phyloP scores from a whole-genome alignment of 2,797 vertebrate genomes.

The Coilia nasus region DNA sequence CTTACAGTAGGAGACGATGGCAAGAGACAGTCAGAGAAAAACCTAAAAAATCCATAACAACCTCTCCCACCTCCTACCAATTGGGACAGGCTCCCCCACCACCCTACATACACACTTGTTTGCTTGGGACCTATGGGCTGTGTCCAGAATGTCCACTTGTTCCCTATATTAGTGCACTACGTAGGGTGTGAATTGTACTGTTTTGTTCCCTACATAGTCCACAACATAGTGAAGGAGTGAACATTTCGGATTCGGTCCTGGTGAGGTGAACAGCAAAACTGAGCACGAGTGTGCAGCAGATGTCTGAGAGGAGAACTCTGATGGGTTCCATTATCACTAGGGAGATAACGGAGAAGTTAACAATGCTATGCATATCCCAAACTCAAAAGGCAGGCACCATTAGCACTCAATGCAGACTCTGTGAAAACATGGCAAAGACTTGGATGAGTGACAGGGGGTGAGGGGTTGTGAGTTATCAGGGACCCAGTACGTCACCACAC shows the following conservation, averaged over 20 bases:
- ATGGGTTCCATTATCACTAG: background rate
- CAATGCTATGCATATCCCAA: background rate
- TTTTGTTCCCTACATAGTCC: too few species aligned
- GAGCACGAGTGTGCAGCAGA: background rate
- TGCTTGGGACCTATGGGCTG: background rate
- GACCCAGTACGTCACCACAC: background rate
- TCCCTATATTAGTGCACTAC: too few species aligned
- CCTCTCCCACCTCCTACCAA: background rate
- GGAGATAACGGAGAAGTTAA: background rate
- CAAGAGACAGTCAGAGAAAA: background rate
- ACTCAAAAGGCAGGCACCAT: background rate
- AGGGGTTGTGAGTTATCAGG: background rate
- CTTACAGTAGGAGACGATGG: background rate
- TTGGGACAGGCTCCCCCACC: background rate
- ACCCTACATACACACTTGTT: background rate
- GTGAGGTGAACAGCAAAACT: background rate
- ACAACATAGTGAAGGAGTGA: too few species aligned
- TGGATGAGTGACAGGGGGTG: background rate
- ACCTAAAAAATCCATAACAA: background rate
- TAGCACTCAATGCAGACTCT: background rate
- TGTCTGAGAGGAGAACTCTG: background rate
- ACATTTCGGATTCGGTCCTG: too few species aligned
- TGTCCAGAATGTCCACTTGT: too few species aligned
- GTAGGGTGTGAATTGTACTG: too few species aligned
- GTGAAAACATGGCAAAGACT: background rate